Base-by-base conservation (phyloP, 2,797 vertebrate genomes). In the Peromyscus nudipes region DNA sequence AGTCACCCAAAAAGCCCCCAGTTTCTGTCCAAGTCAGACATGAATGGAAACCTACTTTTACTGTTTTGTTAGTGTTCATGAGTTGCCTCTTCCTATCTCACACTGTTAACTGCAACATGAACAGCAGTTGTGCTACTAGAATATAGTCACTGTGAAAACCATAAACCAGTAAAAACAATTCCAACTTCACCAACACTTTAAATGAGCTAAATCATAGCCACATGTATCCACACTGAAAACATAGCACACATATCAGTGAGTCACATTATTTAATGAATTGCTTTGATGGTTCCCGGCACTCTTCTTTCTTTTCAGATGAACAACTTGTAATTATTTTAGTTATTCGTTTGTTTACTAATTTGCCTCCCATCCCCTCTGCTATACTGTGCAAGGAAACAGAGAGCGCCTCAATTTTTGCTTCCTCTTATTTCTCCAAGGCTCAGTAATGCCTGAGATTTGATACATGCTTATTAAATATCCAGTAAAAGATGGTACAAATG, bases 281-380 rank as follows among this genome's bases (percentile, higher is more conserved):
- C 49, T 89, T 10, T 65, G n/a, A 67, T 89, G 55, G 65, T 6
- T 92, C 67, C 23, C 17, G 52, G 25, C 1, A 57, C 21, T 37
- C n/a, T 87, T 84, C 37, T 65, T 92, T 91, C 46, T 88, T 94
- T 73, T 55, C 13, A 73, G 77, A 60, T 80, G 31, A 67, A 60
- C 31, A 92, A 40, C 31, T 81, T 92, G 29, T 62, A 92, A 84
- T 89, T 95, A 67, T 92, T 95, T 86, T 86, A 60, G 71, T 86
- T 89, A 77, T 96, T 93, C 34, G 31, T 80, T 96, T 82, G 60
- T 73, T 57, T 82, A 64, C 60, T 84, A 62, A 85, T 52, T 73
- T 69, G 85, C 60, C 93, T 25, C 29, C 34, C 46, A 7, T 84
- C 23, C 95, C 29, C 37, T 21, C 55, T 19, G 29, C 67, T 85